These are phyloP conservation scores for rabbit (Oryctolagus cuniculus) DNA, from an alignment of 2,113 vertebrate species.

Conservation along the genomic window mOryCun1.1 NC_091435.1:107631001-107631500, in stretches of 20 bases:
- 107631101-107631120: conserved; percentile 40
- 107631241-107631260: background rate
- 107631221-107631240: background rate
- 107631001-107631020: conserved; percentile 27
- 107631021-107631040: background rate
- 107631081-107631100: conserved; percentile 19
- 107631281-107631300: background rate
- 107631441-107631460: background rate
- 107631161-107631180: conserved; percentile 19
- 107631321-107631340: background rate
- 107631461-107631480: background rate
- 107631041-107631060: background rate
- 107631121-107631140: conserved; percentile 15
- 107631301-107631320: background rate
- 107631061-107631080: conserved; percentile 25
- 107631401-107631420: background rate
- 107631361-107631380: background rate
- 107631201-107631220: background rate
- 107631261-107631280: too few relatives aligned
- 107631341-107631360: background rate
- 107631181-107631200: background rate
- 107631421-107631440: background rate
- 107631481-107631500: background rate
- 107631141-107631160: conserved; percentile 20
- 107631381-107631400: background rate